These are phyloP conservation scores for Hydractinia symbiolongicarpus DNA, from an alignment of 30 jellyfish, hydroid and myxozoan genomes.

Conservation along the genomic window DNA sequence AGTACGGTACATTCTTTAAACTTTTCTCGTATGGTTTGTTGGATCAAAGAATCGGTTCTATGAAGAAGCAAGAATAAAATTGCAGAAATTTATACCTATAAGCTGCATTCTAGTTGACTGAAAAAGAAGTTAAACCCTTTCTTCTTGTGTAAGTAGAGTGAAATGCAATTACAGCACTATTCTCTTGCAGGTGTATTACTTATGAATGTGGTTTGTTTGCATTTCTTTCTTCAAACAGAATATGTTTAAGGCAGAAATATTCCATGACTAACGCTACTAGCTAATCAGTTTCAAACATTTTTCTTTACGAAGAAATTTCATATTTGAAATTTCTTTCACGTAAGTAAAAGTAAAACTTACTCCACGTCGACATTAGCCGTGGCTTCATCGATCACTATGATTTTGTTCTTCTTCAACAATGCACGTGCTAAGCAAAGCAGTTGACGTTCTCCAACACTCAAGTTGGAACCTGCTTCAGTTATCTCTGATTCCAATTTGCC, in stretches of 20 bases:
- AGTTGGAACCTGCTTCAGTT: conserved; percentile 66
- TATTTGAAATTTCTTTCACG: too few relatives aligned
- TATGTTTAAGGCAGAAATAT: too few relatives aligned
- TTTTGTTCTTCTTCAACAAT: conserved; percentile 49
- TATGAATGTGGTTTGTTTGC: too few relatives aligned
- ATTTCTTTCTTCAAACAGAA: too few relatives aligned
- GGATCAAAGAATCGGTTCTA: conserved; percentile 84
- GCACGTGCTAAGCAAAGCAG: conserved; percentile 80
- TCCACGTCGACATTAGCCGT: conserved; percentile 72
- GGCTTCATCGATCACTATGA: conserved; percentile 71
- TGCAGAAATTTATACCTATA: too few relatives aligned
- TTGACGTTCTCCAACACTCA: conserved; percentile 84
- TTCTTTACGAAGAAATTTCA: too few relatives aligned
- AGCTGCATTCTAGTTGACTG: conserved; percentile 6
- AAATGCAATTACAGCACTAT: too few relatives aligned
- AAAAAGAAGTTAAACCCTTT: neutral
- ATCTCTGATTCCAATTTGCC: conserved; percentile 31
- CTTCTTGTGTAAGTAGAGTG: too few relatives aligned
- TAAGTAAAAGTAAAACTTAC: conserved; percentile 34
- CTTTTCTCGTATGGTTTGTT: conserved; percentile 64
- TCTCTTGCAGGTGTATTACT: too few relatives aligned
- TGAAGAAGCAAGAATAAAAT: neutral
- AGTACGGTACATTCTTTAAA: conserved; percentile 82
- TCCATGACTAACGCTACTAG: too few relatives aligned
- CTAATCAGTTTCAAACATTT: too few relatives aligned